These are phyloP conservation scores for Catharus ustulatus DNA, from an alignment of 2,797 vertebrate species.

Conservation along the genomic window DNA sequence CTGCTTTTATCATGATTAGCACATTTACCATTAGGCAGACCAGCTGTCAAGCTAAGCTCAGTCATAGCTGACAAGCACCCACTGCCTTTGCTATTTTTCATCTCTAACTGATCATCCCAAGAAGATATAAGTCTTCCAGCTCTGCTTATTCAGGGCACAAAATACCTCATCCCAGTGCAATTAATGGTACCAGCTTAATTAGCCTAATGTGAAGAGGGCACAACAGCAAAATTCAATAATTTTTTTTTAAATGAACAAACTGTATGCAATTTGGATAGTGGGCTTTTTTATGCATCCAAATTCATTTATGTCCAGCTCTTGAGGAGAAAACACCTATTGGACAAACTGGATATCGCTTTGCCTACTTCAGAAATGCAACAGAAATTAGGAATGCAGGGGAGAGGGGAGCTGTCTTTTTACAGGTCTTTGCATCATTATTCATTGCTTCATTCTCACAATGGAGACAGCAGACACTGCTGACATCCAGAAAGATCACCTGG, in stretches of 20 bases:
- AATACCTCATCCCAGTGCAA: fast-evolving
- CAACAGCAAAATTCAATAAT: neutral
- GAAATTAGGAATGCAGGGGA: neutral
- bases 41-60: constrained; percentile 5
- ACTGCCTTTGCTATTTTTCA: neutral
- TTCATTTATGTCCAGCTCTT: neutral
- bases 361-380: neutral
- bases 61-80: neutral
- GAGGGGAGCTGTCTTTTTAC: neutral
- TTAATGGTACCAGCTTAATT: neutral
- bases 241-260: neutral
- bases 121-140: neutral
- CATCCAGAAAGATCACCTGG: neutral
- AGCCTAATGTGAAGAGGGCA: neutral
- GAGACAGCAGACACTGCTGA: neutral
- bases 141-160: neutral
- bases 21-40: constrained; percentile 3
- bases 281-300: neutral
- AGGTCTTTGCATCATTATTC: neutral
- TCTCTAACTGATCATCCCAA: neutral
- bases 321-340: neutral
- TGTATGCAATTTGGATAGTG: neutral
- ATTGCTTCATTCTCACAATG: neutral
- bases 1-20: constrained; percentile 35
- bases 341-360: neutral